Evolutionary conservation across 2,797 vertebrate genomes (phyloP).

Genomic region (Limnodromus scolopaceus): DNA sequence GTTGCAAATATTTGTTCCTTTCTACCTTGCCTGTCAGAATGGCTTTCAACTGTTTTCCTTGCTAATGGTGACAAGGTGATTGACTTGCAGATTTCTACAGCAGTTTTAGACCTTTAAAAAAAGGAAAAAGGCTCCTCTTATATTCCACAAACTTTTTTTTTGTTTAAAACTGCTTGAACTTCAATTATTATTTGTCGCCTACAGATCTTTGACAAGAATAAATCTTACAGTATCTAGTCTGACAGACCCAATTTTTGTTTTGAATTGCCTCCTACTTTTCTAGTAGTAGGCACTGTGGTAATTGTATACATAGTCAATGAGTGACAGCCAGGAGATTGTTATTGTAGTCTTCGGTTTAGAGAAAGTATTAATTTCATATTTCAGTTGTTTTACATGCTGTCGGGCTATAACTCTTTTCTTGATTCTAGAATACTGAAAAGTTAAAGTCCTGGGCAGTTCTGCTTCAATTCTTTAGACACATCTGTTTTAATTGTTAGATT

Average conservation of each 20-base stretch:
- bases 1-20: not conserved
- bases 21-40: conserved; percentile 25
- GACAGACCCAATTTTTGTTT: conserved; percentile 54
- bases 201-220: conserved; percentile 24
- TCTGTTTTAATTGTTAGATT: conserved; percentile 2
- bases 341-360: conserved; percentile 36
- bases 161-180: not conserved
- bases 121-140: not conserved
- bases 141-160: not conserved
- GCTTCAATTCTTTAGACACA: conserved; percentile 4
- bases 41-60: conserved; percentile 28
- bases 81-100: conserved; percentile 54
- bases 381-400: conserved; percentile 45
- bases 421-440: not conserved
- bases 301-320: conserved; percentile 20
- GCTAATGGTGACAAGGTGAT: conserved; percentile 46
- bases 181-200: conserved; percentile 16
- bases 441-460: conserved; percentile 4
- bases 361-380: conserved; percentile 58
- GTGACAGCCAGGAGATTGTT: conserved; percentile 8
- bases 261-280: conserved; percentile 54
- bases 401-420: conserved; percentile 28
- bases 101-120: not conserved
- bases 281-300: not conserved
- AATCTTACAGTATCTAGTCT: not conserved